A percentile compares a stretch with the other conserved stretches of the same genome.
Evolutionary conservation across 2,888 invertebrate genomes (phyloP).

Genomic region (Sepiola atlantica): DNA sequence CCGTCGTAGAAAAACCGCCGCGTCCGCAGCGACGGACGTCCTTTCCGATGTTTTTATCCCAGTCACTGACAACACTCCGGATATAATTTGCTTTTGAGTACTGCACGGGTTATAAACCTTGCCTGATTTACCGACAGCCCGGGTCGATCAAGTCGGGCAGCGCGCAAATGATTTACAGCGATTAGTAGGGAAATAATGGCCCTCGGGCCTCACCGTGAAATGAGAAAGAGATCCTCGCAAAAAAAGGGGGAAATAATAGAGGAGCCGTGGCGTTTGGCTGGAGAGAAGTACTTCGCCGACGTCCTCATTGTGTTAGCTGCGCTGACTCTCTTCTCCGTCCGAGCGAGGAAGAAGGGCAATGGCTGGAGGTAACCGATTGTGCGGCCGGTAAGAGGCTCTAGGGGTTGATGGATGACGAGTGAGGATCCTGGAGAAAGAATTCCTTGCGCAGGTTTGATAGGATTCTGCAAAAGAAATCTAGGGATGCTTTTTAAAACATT

Average conservation of each 20-base stretch:
- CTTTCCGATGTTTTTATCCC: neutral
- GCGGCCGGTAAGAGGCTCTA: neutral
- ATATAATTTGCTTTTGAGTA: slow-evolving; percentile 42
- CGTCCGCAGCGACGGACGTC: neutral
- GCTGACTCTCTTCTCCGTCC: neutral
- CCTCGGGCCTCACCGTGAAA: neutral
- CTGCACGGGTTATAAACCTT: slow-evolving; percentile 43
- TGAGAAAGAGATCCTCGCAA: neutral
- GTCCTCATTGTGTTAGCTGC: neutral
- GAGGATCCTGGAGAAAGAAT: neutral
- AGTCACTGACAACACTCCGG: slow-evolving; percentile 32
- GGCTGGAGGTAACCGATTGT: neutral
- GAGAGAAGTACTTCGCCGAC: neutral
- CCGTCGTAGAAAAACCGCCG: neutral
- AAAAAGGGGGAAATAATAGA: neutral
- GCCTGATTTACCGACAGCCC: slow-evolving; percentile 39
- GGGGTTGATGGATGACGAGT: neutral
- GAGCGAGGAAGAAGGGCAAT: neutral
- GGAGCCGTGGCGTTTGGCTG: neutral
- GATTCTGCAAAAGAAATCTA: neutral
- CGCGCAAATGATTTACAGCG: neutral
- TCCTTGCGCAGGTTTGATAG: neutral
- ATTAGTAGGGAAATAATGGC: neutral
- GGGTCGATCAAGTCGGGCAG: slow-evolving; percentile 19
- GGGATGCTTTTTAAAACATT: neutral